Conservation (phyloP, 2,113 vertebrate species). For the Cheirogaleus medius region DNA sequence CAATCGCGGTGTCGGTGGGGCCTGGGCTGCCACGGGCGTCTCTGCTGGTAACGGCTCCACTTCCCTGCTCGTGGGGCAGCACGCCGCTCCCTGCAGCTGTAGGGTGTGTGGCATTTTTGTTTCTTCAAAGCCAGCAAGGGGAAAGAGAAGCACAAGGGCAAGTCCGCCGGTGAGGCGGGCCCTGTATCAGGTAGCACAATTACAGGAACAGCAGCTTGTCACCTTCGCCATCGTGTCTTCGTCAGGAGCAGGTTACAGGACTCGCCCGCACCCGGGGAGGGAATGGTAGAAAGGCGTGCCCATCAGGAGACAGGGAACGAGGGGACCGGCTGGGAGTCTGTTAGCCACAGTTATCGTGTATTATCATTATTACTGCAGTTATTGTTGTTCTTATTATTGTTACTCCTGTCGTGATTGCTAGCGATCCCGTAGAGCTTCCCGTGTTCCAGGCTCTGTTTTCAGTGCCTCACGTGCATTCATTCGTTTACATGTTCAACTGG, state of each 20-base stretch:
- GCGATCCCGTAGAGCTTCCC: background rate
- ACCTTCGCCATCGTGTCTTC: background rate
- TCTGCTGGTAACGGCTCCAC: too few species aligned
- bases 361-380: background rate
- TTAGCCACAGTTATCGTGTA: background rate
- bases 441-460: background rate
- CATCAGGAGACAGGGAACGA: background rate
- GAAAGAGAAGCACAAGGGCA: background rate
- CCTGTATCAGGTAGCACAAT: background rate
- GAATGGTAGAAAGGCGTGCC: background rate
- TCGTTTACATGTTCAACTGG: background rate
- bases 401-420: accelerated
- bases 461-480: background rate
- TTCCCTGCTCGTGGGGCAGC: background rate
- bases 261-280: background rate
- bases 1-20: background rate
- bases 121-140: background rate
- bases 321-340: background rate
- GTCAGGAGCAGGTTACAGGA: background rate
- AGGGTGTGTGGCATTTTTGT: background rate
- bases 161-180: background rate
- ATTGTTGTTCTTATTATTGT: background rate
- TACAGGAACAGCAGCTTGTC: accelerated
- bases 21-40: background rate
- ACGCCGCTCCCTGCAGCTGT: background rate